Percentiles rank a stretch among this genome's conserved stretches.
Evolutionary conservation across 1,140 invertebrate species (phyloP).

Genomic region (Bombus impatiens): DNA sequence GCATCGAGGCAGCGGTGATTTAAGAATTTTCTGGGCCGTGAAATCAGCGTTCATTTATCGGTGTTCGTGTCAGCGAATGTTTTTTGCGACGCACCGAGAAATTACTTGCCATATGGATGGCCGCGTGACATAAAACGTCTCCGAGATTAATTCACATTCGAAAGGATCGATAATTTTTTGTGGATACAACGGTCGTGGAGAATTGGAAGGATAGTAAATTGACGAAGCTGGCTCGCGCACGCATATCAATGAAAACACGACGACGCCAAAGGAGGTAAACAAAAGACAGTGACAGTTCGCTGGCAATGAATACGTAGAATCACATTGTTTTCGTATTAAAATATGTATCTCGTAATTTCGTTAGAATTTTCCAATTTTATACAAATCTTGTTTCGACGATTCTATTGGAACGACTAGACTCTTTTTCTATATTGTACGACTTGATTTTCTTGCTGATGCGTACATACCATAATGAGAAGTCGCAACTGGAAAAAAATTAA

Average conservation of each 20-base stretch:
- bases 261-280: constrained; percentile 47
- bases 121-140: neutral
- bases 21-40: constrained; percentile 51
- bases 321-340: constrained; percentile 1
- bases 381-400: neutral
- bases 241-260: constrained; percentile 33
- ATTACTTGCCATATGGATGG: constrained; percentile 26
- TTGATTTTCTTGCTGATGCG: too few relatives aligned
- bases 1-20: constrained; percentile 48
- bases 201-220: constrained; percentile 25
- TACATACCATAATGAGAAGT: too few relatives aligned
- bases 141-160: constrained; percentile 7
- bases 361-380: neutral
- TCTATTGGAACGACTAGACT: neutral
- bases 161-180: constrained; percentile 42
- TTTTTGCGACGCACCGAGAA: constrained; percentile 12
- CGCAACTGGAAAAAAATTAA: neutral
- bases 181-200: neutral
- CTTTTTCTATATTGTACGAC: neutral
- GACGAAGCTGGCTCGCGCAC: constrained; percentile 41
- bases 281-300: constrained; percentile 52
- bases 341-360: too few relatives aligned
- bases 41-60: constrained; percentile 63
- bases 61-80: constrained; percentile 30
- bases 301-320: constrained; percentile 21